Evolutionary conservation across 1,140 invertebrate genomes (phyloP).

Genomic region (Anastrepha obliqua): DNA sequence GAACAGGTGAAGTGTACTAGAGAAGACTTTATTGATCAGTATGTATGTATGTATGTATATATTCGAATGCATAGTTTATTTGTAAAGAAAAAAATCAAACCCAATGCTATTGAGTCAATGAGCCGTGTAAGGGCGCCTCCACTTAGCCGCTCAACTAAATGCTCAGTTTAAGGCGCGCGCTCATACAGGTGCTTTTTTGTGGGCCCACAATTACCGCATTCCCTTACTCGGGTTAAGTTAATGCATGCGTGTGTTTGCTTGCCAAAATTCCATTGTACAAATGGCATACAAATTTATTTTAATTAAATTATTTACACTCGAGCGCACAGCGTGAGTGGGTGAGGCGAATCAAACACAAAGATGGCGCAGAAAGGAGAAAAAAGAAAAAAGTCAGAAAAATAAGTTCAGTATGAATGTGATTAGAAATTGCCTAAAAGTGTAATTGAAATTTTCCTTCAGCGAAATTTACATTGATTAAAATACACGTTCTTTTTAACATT

Average conservation of each 20-base stretch:
- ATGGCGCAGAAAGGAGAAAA: too few species aligned
- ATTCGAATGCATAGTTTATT: not conserved
- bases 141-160: not conserved
- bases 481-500: too few species aligned
- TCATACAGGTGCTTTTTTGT: too few species aligned
- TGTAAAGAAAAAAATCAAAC: not conserved
- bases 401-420: not conserved
- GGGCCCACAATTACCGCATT: not conserved
- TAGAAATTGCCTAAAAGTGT: too few species aligned
- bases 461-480: too few species aligned
- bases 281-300: slow-evolving; percentile 11
- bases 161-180: slow-evolving; percentile 13
- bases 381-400: not conserved
- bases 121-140: not conserved
- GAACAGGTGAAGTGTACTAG: not conserved
- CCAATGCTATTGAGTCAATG: slow-evolving; percentile 35
- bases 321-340: not conserved
- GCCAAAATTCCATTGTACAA: not conserved
- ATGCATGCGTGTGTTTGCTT: not conserved
- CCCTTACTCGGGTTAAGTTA: not conserved
- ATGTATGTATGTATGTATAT: too few species aligned
- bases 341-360: too few species aligned
- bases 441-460: too few species aligned
- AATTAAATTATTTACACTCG: slow-evolving; percentile 21
- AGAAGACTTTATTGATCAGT: not conserved